A percentile compares a stretch with the other conserved stretches of the same genome.
Evolutionary conservation across 2,113 vertebrate species (phyloP).

Genomic region (Melanerpes formicivorus): DNA sequence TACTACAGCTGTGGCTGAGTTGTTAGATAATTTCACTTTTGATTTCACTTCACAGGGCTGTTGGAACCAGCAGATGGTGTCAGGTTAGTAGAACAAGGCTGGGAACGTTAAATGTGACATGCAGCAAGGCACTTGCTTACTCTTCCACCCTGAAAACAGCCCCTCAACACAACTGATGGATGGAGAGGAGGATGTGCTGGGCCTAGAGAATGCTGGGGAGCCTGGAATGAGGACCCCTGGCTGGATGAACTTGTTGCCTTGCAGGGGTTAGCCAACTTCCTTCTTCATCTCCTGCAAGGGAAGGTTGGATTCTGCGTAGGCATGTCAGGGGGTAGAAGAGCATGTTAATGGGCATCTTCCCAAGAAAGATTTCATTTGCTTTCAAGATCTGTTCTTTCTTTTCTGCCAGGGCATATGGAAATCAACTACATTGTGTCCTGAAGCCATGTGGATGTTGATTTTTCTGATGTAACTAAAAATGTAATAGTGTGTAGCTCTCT

Average conservation of each 20-base stretch:
- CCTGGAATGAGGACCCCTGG: not conserved
- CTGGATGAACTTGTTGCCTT: not conserved
- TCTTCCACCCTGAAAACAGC: not conserved
- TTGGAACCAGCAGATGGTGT: not conserved
- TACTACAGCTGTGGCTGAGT: not conserved
- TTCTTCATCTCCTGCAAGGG: not conserved
- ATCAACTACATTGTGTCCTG: not conserved
- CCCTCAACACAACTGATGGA: not conserved
- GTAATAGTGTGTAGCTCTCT: not conserved
- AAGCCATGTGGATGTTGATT: not conserved
- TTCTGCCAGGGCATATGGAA: slow-evolving; percentile 1
- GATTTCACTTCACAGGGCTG: not conserved
- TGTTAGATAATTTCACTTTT: not conserved
- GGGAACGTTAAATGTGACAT: not conserved
- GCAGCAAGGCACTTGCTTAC: not conserved
- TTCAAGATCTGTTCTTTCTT: not conserved
- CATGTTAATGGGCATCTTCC: not conserved
- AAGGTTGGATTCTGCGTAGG: not conserved
- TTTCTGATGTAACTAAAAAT: not conserved
- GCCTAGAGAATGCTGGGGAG: not conserved
- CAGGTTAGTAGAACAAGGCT: not conserved
- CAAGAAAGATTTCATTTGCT: not conserved
- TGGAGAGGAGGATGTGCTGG: not conserved
- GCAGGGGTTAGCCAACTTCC: not conserved
- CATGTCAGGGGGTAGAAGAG: not conserved